These are phyloP conservation scores for Potamarius usumacintae DNA, from an alignment of 2,113 vertebrate genomes.

Conservation along the genomic window DNA sequence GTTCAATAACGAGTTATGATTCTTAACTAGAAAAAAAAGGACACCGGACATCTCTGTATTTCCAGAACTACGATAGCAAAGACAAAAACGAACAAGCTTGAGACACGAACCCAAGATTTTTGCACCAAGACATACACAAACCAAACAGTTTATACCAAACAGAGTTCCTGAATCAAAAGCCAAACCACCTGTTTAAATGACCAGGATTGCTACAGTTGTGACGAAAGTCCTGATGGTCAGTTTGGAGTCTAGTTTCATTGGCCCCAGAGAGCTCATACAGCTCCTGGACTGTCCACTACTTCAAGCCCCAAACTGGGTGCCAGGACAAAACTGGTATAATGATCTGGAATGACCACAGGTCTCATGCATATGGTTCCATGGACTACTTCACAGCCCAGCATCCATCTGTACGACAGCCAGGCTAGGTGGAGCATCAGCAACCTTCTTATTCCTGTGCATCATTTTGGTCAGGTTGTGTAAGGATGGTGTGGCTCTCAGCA, in stretches of 20 bases:
- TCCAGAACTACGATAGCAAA: background rate
- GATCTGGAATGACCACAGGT: background rate
- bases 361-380: background rate
- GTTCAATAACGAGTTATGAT: background rate
- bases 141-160: background rate
- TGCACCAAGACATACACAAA: background rate
- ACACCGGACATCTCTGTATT: background rate
- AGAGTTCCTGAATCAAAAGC: background rate
- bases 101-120: background rate
- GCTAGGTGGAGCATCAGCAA: slow-evolving; percentile 62
- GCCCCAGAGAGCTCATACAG: background rate
- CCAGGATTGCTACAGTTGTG: background rate
- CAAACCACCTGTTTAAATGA: background rate
- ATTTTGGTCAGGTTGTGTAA: slow-evolving; percentile 56
- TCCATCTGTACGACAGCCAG: slow-evolving; percentile 64
- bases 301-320: background rate
- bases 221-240: background rate
- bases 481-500: slow-evolving; percentile 66
- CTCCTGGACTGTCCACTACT: background rate
- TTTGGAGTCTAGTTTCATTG: background rate
- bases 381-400: slow-evolving; percentile 54
- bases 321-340: background rate
- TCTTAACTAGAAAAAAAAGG: background rate
- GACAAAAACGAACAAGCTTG: background rate
- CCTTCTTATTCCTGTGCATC: slow-evolving; percentile 61